Conservation (phyloP, 2,113 vertebrate genomes). For the Atrichornis clamosus region DNA sequence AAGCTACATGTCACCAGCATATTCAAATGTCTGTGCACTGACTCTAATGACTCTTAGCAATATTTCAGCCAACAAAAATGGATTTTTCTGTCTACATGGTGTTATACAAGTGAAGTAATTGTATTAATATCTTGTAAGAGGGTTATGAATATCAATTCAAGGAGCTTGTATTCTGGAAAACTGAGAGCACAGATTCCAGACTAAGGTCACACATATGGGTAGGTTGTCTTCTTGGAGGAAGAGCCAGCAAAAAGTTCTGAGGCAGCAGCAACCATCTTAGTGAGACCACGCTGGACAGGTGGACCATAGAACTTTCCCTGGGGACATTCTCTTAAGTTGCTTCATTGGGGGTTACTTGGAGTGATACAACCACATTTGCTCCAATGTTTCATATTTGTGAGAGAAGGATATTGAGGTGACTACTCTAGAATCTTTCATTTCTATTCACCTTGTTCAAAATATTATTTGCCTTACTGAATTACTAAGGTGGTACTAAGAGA, state of each 20-base stretch:
- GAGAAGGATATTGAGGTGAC: neutral
- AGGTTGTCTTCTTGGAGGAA: neutral
- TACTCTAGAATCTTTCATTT: neutral
- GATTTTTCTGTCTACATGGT: neutral
- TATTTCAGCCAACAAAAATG: neutral
- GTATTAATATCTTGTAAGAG: neutral
- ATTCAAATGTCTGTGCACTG: neutral
- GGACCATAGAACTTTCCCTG: neutral
- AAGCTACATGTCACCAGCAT: neutral
- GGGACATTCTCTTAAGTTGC: neutral
- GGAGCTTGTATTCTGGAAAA: neutral
- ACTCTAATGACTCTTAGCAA: neutral
- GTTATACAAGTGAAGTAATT: neutral
- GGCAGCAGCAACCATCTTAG: neutral
- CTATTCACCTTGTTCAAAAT: neutral
- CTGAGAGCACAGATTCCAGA: neutral
- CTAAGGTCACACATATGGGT: neutral
- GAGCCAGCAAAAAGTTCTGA: neutral
- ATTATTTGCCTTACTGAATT: neutral
- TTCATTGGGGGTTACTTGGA: neutral
- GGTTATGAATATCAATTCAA: neutral
- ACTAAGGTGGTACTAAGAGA: neutral
- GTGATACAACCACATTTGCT: neutral
- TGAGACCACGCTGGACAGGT: neutral
- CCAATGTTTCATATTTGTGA: neutral